These are phyloP conservation scores for Notodonta dromedarius DNA, from an alignment of 2,888 invertebrate species.

Conservation along the genomic window DNA sequence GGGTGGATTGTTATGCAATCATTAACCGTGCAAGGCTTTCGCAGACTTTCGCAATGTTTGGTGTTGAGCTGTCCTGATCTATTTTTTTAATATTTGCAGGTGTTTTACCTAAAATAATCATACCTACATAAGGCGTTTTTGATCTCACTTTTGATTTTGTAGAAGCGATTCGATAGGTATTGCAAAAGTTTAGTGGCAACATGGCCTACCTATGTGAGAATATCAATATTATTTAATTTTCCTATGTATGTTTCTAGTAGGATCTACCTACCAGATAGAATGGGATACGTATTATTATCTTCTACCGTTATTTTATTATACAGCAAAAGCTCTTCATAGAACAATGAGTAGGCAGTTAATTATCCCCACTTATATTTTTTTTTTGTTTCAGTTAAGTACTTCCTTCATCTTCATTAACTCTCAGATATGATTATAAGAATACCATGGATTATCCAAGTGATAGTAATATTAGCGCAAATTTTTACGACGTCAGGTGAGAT, in stretches of 20 bases:
- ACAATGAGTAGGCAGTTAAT: neutral
- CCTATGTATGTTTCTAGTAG: too few relatives aligned
- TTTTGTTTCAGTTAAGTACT: constrained; percentile 60
- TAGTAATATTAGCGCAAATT: constrained; percentile 47
- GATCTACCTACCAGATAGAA: too few relatives aligned
- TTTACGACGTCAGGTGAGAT: constrained; percentile 64
- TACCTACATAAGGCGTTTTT: too few relatives aligned
- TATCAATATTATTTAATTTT: too few relatives aligned
- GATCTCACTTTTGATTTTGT: too few relatives aligned
- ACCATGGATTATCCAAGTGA: constrained; percentile 67
- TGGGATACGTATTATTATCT: too few relatives aligned
- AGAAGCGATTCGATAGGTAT: too few relatives aligned
- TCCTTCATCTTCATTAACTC: constrained; percentile 43
- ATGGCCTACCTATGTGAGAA: too few relatives aligned
- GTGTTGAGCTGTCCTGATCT: neutral
- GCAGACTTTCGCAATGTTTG: neutral
- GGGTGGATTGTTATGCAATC: neutral
- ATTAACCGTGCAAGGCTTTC: neutral
- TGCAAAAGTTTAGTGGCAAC: too few relatives aligned
- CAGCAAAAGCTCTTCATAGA: neutral
- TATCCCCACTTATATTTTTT: constrained; percentile 11
- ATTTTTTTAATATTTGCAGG: too few relatives aligned
- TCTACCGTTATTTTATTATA: neutral
- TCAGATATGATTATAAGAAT: constrained; percentile 75
- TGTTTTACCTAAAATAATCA: too few relatives aligned